Evolutionary conservation across 1,140 invertebrate genomes (phyloP), one percentile per base, ranked within the genome.

Genomic region (Halictus rubicundus): DNA sequence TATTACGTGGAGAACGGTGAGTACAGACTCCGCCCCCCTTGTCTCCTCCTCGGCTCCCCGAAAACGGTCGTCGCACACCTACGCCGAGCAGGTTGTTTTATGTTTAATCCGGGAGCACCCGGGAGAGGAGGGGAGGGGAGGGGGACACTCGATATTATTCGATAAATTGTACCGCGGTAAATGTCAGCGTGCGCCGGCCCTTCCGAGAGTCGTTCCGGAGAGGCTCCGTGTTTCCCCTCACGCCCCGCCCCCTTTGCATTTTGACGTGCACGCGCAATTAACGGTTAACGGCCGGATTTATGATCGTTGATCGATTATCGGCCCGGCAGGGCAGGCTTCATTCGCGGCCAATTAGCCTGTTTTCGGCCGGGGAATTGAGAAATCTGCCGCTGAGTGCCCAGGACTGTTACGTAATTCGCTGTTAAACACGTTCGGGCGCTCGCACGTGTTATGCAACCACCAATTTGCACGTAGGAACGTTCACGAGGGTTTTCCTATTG

Each of bases 1-100:
- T 99, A 99, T 94, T 99, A 98, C 93, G 97, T 98, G 91, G 98
- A 99, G 94, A 98, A 99, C 95, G 98, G 98, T 98, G 93, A 95
- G 95, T 93, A 88, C 66, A 32, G 79, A 16, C 10, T 14, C 12
- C 49, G 19, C 14, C 27, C 60, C 83, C 66, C 72, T 46, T 14
- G 10, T 1, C 42, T 2, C 42, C 5, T 10, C 42, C 42, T 10
- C 42, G 12, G 14, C 2, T 46, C 10, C 68, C 3, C 1, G 21
- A n/a, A 19, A 7, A 7, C 54, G n/a, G 21, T n/a, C 32, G 32
- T 2, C 42, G 14, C 42, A 14, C 42, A 5, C 19, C 16, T 3
- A 5, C 19, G 2, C 32, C n/a, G 65, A 23, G 63, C 88, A 73
- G 54, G 39, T 68, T 64, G 49, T 76, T 84, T 84, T 49, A 25